Conservation (phyloP, 2,888 invertebrate species). For the Scotopteryx bipunctaria region DNA sequence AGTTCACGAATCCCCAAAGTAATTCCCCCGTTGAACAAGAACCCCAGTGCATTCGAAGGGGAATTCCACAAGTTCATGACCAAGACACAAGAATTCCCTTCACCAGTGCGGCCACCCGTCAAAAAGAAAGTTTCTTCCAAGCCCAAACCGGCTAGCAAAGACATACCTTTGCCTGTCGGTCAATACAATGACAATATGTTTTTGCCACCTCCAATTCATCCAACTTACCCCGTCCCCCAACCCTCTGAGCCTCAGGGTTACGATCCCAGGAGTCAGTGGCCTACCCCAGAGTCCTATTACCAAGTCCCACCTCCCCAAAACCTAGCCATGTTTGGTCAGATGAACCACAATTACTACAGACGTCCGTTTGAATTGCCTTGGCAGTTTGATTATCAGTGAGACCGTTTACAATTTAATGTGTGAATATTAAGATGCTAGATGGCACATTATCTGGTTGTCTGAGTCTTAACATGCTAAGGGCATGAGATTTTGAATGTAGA, state of each 20-base stretch:
- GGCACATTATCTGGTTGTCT: neutral
- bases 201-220: slow-evolving; percentile 35
- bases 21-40: slow-evolving; percentile 64
- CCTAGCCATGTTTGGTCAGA: slow-evolving; percentile 50
- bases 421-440: neutral
- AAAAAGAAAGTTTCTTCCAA: slow-evolving; percentile 22
- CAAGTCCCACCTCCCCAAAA: slow-evolving; percentile 36
- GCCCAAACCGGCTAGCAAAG: slow-evolving; percentile 21
- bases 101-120: neutral
- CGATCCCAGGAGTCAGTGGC: slow-evolving; percentile 50
- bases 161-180: slow-evolving; percentile 55
- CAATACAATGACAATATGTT: slow-evolving; percentile 75
- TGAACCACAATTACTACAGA: slow-evolving; percentile 59
- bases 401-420: slow-evolving; percentile 38
- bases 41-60: slow-evolving; percentile 69
- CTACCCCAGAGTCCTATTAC: slow-evolving; percentile 42
- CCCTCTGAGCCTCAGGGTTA: slow-evolving; percentile 36
- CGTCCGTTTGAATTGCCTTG: slow-evolving; percentile 71
- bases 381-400: slow-evolving; percentile 62
- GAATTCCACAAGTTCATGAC: slow-evolving; percentile 75
- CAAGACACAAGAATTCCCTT: neutral
- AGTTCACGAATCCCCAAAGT: slow-evolving; percentile 53
- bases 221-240: slow-evolving; percentile 17
- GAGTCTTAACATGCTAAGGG: too few species aligned
- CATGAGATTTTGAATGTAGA: too few species aligned